Evolutionary conservation across 1,140 invertebrate genomes (phyloP), one percentile per base, ranked within the genome.

Genomic region (Ptiloglossa arizonensis): DNA sequence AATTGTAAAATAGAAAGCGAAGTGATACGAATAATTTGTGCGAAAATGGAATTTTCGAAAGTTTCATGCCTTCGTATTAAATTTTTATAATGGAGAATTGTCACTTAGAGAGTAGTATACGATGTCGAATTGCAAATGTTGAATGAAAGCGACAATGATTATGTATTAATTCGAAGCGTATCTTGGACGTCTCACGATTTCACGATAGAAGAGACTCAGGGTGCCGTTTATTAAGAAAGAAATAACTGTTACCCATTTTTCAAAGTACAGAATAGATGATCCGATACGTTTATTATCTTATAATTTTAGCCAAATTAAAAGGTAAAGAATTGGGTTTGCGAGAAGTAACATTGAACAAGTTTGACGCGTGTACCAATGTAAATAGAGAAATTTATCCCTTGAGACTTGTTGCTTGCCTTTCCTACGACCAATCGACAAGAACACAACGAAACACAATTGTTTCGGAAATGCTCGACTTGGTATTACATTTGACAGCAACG

Each of bases 41-140:
- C 46, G 74, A 72, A 85, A 75, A 57, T 59, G 59, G 32, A 63
- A 78, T 52, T 63, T 62, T 72, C 46, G 46, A 64, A 80, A 52
- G 62, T 81, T 78, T 82, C 54, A 68, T 82, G 63, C 63, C 68
- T 83, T 83, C 56, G 67, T 82, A 82, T 68, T 17, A 38, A 66
- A 62, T 62, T 77, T 72, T 82, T 67, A 81, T 63, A 68, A 68
- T 63, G 71, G 38, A 52, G 13, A 41, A 54, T 52, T 44, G 52
- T 52, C 32, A 52, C 50, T 50, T 71, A 32, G 22, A 22, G 29
- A 57, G 27, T 29, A 24, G 38, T 48, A 50, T 27, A 50, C 35
- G 38, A 32, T 44, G 11, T 69, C 35, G 17, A 46, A 44, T 79
- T 29, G 24, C 54, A 11, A 17, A 13, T 29, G 9, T 56, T 5